These are phyloP conservation scores for Stichodactyla mertensii DNA, from an alignment of 64 coral and sea anemone genomes.

Conservation along the genomic window DNA sequence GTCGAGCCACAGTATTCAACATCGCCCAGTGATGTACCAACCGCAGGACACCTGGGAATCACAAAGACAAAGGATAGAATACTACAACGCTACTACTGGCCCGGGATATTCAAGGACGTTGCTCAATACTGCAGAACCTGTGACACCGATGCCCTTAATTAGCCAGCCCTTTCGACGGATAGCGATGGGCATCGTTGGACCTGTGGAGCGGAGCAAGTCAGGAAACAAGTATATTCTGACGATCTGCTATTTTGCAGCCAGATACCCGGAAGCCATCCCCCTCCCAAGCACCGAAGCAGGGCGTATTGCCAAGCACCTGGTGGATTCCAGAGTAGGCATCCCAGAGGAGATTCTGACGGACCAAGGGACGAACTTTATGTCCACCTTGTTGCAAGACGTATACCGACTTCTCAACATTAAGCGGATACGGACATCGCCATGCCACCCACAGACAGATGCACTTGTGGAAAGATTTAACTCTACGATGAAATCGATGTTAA, in stretches of 20 bases:
- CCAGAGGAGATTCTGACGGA: constrained; percentile 47
- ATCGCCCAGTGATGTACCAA: neutral
- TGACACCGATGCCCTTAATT: too few species aligned
- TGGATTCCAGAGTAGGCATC: constrained; percentile 42
- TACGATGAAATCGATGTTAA: too few species aligned
- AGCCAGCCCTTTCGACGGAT: too few species aligned
- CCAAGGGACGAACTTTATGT: constrained; percentile 50
- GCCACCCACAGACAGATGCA: constrained; percentile 33
- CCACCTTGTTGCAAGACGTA: constrained; percentile 28
- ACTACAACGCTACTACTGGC: neutral
- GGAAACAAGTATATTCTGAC: neutral
- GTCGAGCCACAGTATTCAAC: neutral
- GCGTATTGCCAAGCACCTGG: constrained; percentile 28
- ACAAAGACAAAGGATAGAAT: neutral
- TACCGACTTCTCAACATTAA: constrained; percentile 31
- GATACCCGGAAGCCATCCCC: constrained; percentile 17
- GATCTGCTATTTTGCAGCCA: neutral
- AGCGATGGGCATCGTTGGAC: too few species aligned
- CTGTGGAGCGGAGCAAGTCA: too few species aligned
- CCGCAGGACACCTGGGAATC: neutral
- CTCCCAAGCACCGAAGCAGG: constrained; percentile 40
- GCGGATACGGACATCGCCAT: constrained; percentile 3
- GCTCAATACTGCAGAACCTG: neutral
- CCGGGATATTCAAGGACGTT: neutral
- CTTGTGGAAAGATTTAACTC: constrained; percentile 42